A percentile compares a stretch with the other conserved stretches of the same genome.
Conservation (phyloP, 2,113 vertebrate genomes). For the Nerophis ophidion region DNA sequence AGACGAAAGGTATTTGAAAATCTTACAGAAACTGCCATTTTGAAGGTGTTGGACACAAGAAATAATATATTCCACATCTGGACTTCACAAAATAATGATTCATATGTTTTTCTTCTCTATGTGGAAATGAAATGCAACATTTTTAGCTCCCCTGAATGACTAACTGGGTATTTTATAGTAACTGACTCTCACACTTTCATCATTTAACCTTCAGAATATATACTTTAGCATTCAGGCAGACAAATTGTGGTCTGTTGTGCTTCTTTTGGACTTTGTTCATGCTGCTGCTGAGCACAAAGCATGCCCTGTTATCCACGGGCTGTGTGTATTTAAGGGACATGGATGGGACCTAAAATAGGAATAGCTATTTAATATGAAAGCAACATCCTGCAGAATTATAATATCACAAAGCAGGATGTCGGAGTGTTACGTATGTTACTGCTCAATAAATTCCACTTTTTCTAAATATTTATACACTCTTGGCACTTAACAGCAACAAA, state of each 20-base stretch:
- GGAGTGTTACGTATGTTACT: not conserved
- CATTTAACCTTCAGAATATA: conserved; percentile 37
- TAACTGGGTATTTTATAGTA: conserved; percentile 36
- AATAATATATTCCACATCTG: no score
- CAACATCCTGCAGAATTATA: conserved; percentile 10
- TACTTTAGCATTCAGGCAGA: conserved; percentile 25
- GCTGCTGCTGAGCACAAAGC: conserved; percentile 7
- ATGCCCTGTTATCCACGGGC: no score
- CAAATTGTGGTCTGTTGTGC: not conserved
- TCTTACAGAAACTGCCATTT: no score
- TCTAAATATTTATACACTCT: not conserved
- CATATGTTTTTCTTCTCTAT: not conserved
- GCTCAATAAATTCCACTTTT: conserved; percentile 12
- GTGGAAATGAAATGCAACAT: conserved; percentile 28
- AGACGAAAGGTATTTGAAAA: no score
- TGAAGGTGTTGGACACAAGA: no score
- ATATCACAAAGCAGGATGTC: not conserved
- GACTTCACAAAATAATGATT: conserved; percentile 13
- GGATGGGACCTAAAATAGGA: not conserved
- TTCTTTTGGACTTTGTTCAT: conserved; percentile 21
- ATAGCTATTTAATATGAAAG: not conserved
- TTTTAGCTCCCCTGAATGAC: conserved; percentile 21
- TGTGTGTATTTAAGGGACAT: no score
- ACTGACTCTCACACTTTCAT: conserved; percentile 36
- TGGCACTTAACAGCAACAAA: conserved; percentile 8